A percentile compares a stretch with the other conserved stretches of the same genome.
Evolutionary conservation across 2,888 invertebrate species (phyloP).

Genomic region (Stenodera caucasica): DNA sequence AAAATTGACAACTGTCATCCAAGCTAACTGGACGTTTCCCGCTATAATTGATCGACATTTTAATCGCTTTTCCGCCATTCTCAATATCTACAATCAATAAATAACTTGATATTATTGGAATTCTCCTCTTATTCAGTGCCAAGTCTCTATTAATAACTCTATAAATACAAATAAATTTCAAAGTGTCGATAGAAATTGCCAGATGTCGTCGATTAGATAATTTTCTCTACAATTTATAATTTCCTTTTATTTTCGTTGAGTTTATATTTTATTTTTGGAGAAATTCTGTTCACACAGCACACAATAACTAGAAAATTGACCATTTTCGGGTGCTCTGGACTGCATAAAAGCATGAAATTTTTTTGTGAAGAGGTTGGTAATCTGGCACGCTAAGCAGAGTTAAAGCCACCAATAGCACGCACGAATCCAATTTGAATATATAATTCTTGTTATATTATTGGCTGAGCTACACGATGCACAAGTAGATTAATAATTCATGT

Average conservation of each 20-base stretch:
- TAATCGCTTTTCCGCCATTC: neutral
- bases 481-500: slow-evolving; percentile 27
- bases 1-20: neutral
- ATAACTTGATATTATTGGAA: neutral
- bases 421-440: slow-evolving; percentile 33
- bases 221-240: neutral
- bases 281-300: slow-evolving; percentile 26
- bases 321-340: neutral
- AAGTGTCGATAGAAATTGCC: neutral
- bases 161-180: no score
- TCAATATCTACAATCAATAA: neutral
- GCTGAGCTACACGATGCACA: slow-evolving; percentile 32
- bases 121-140: no score
- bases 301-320: slow-evolving; percentile 11
- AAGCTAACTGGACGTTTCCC: neutral
- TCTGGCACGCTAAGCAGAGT: slow-evolving; percentile 42
- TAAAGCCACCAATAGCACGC: slow-evolving; percentile 40
- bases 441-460: slow-evolving; percentile 30
- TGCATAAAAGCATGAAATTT: slow-evolving; percentile 25
- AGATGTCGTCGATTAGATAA: neutral
- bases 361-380: slow-evolving; percentile 37
- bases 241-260: slow-evolving; percentile 7
- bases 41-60: neutral
- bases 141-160: no score
- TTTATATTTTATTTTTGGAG: slow-evolving; percentile 11